Evolutionary conservation across 2,113 vertebrate species (phyloP), one percentile per base, ranked within the genome.

Genomic region (Rhadina sibilatrix): DNA sequence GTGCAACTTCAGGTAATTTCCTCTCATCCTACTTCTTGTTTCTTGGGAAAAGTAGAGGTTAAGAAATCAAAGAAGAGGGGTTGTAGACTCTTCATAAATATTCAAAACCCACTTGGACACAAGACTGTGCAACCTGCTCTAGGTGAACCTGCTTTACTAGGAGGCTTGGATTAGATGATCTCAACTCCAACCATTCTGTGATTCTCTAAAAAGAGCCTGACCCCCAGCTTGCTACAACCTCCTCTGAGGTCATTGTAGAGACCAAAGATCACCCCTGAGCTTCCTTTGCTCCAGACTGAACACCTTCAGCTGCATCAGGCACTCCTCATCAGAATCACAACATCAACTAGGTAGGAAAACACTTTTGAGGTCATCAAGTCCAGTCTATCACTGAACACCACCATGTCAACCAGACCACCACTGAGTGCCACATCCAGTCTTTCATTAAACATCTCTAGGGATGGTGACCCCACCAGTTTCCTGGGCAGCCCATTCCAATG

Each of bases 321-420:
- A 2, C 40, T 74, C 38, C 20, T 76, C 44, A 37, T 37, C 13
- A 25, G 5, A 61, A 60, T 17, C 17, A 63, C 38, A 37, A 44
- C 33, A 54, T 5, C 1, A 0, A 5, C 7, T 10, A 30, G 42
- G 10, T 5, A 24, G 24, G 60, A 65, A 49, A 56, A 40, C 18
- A 47, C 18, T 46, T n/a, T 46, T n/a, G 59, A 54, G 57, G 75
- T 16, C 2, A 0, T 21, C 0, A 0, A 84, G 40, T 40, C 24
- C 70, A 49, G 31, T 28, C 57, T 33, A 5, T 28, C 28, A 47
- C 7, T 27, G 8, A 37, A 54, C 11, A 27, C 7, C 15, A 33
- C 50, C 40, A 5, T 38, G 49, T 8, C 59, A 64, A n/a, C 8
- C 14, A 52, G 16, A 31, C 20, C 10, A 21, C 1, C 33, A 52